Percentiles rank a stretch among this genome's conserved stretches.
These are phyloP conservation scores for Neogale vison DNA, from an alignment of 2,113 vertebrate genomes.

Conservation along the genomic window DNA sequence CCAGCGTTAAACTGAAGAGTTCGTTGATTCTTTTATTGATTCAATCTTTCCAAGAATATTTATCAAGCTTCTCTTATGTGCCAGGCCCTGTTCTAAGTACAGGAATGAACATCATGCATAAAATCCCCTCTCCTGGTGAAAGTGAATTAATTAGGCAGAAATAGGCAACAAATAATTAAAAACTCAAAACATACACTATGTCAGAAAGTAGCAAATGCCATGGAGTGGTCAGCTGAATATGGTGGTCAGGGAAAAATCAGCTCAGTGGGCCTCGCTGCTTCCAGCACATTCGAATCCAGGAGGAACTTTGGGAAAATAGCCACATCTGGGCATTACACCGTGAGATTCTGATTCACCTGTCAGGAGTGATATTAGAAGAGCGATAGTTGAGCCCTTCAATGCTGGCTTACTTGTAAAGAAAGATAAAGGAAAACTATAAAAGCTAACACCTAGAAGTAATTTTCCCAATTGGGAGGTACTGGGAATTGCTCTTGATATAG, in stretches of 20 bases:
- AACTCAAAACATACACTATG: neutral
- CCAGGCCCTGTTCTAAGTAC: neutral
- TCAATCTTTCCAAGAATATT: neutral
- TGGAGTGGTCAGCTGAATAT: neutral
- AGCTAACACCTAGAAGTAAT: neutral
- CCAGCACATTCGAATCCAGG: neutral
- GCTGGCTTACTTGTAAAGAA: neutral
- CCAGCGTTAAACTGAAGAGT: neutral
- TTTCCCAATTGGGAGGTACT: neutral
- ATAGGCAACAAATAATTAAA: neutral
- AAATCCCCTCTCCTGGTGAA: neutral
- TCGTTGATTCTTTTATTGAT: neutral
- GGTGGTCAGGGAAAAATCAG: neutral
- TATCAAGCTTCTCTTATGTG: neutral
- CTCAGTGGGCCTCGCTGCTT: neutral
- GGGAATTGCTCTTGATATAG: neutral
- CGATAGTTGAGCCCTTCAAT: neutral
- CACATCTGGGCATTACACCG: neutral
- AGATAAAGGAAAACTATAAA: neutral
- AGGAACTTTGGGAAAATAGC: neutral
- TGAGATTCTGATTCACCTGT: neutral
- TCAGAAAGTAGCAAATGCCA: neutral
- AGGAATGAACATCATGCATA: neutral
- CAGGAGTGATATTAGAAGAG: neutral
- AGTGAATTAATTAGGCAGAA: neutral